Conservation (phyloP, 2,797 vertebrate genomes). For the Meda fulgida region DNA sequence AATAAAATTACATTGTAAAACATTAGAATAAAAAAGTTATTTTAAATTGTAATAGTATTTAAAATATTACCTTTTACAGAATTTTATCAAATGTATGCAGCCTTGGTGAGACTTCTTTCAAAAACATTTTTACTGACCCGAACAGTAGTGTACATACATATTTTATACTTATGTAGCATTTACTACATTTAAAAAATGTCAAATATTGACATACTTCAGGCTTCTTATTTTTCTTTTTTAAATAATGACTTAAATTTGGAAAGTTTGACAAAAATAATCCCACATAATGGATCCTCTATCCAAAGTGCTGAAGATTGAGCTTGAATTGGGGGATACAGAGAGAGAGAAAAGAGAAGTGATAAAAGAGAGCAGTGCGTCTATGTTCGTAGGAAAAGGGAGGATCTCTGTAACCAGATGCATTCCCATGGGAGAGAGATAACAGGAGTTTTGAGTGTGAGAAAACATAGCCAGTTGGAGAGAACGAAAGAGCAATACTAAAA, state of each 20-base stretch:
- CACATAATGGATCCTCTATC: background rate
- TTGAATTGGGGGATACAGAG: too few relatives aligned
- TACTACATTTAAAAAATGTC: too few relatives aligned
- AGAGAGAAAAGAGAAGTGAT: conserved; percentile 27
- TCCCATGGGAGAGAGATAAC: conserved; percentile 42
- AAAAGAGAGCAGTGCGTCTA: conserved; percentile 19
- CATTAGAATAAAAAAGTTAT: background rate
- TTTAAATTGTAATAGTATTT: background rate
- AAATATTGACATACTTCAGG: too few relatives aligned
- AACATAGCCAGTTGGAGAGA: conserved; percentile 38
- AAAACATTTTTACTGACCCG: background rate
- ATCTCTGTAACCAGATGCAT: conserved; percentile 41
- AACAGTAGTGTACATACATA: background rate
- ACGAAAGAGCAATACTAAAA: conserved; percentile 42
- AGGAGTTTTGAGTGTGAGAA: conserved; percentile 40
- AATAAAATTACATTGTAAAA: background rate
- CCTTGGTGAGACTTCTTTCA: too few relatives aligned
- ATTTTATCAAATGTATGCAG: background rate
- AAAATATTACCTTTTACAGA: background rate
- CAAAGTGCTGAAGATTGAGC: background rate
- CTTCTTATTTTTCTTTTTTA: too few relatives aligned
- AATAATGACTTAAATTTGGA: too few relatives aligned
- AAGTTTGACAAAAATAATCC: background rate
- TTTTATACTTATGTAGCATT: background rate
- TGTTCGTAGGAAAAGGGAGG: conserved; percentile 16